These are phyloP conservation scores for Mormoops blainvillei DNA, from an alignment of 2,113 vertebrate species.

Conservation along the genomic window DNA sequence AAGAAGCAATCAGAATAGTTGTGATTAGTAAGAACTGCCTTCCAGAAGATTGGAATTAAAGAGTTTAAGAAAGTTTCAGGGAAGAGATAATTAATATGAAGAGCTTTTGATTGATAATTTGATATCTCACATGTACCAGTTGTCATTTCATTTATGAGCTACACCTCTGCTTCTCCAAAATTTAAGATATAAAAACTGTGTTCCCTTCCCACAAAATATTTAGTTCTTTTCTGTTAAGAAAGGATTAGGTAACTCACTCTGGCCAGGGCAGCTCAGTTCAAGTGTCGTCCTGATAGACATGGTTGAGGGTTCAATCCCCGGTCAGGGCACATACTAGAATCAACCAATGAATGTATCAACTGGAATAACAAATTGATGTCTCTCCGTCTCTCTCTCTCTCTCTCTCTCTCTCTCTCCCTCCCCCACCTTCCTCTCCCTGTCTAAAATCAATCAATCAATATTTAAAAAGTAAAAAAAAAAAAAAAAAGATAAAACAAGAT, in stretches of 20 bases:
- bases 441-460: no score
- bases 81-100: neutral
- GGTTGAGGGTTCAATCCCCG: no score
- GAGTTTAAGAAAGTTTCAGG: neutral
- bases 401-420: no score
- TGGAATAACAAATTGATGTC: no score
- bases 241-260: neutral
- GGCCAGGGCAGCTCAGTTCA: no score
- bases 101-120: neutral
- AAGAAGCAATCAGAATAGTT: neutral
- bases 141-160: neutral
- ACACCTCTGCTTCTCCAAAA: neutral
- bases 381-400: no score
- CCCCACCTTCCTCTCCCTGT: no score
- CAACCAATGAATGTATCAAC: no score
- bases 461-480: neutral
- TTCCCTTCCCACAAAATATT: slow-evolving; percentile 2
- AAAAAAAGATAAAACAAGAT: neutral
- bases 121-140: neutral
- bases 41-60: neutral
- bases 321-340: no score
- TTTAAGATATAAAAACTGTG: neutral
- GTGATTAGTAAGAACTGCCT: neutral
- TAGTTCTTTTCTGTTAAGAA: neutral
- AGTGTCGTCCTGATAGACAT: no score